Conservation (phyloP, 2,797 vertebrate genomes). For the Tragopan temminckii region DNA sequence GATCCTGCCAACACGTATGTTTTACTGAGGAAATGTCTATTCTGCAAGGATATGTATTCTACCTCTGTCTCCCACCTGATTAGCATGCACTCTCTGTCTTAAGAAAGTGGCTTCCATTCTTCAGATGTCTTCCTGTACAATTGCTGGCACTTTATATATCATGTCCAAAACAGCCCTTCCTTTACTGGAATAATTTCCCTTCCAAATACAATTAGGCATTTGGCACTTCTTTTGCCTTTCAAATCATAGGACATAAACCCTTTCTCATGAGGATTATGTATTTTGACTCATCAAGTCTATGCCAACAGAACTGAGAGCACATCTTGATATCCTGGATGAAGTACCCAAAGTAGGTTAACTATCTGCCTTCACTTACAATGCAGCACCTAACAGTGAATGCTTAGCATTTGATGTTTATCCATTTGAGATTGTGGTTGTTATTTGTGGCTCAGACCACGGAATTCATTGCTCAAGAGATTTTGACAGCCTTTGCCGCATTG, state of each 20-base stretch:
- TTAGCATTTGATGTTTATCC: neutral
- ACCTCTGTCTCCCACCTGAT: neutral
- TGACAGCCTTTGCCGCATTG: neutral
- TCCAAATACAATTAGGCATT: neutral
- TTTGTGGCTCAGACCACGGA: conserved; percentile 1
- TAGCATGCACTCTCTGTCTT: neutral
- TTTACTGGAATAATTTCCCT: neutral
- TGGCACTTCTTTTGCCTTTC: neutral
- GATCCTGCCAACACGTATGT: neutral
- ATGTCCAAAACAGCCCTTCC: neutral
- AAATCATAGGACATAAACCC: neutral
- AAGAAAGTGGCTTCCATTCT: neutral
- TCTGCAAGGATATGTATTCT: neutral
- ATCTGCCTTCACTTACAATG: conserved; percentile 26
- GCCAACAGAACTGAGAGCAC: conserved; percentile 13
- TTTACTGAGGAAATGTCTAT: neutral
- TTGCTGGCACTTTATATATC: neutral
- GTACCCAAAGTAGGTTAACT: conserved; percentile 24
- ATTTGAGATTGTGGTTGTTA: conserved; percentile 4
- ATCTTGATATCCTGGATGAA: neutral
- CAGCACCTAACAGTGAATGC: conserved; percentile 33
- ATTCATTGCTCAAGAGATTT: neutral
- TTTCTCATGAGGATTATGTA: neutral
- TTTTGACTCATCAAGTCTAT: conserved; percentile 19
- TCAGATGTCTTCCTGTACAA: neutral